Evolutionary conservation across 2,888 invertebrate genomes (phyloP), one percentile per base, ranked within the genome.

Genomic region (Himalopsyche kuldschensis): DNA sequence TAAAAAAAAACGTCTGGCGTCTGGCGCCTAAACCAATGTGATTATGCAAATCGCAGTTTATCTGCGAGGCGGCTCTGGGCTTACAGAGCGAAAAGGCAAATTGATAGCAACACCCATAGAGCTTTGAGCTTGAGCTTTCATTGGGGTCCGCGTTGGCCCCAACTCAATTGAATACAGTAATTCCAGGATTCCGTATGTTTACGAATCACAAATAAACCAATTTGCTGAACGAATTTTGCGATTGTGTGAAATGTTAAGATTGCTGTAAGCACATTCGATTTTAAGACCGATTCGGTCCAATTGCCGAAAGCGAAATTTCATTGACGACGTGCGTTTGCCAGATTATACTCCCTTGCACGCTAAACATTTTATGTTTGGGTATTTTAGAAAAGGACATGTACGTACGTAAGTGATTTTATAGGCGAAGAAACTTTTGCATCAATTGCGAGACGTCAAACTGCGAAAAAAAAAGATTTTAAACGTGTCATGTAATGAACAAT

Each of bases 1-100:
- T 69, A 69, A 69, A 69, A 48, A 41, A 63, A 69, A 69, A 69
- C 69, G 69, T 69, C 27, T 69, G 35, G 41, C 76, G 76, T 41
- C 76, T 41, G 32, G 76, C 76, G 41, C 41, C 76, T n/a, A 32
- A 75, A 46, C 83, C 83, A 83, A 83, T 83, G 80, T 80, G 80
- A 83, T 83, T 83, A 83, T 83, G 83, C 80, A 83, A 83, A 83
- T 83, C 75, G 83, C 83, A 81, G 81, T 81, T 75, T 75, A 75
- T 81, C 47, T 32, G 31, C 82, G 80, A 48, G 47, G 75, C 80
- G 79, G 41, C 48, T 17, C 30, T n/a, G 47, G 48, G 48, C 81
- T 76, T 76, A 69, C 41, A 76, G 76, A 41, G 76, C 76, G 32
- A 35, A 76, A 41, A 41, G 76, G 35, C 35, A 41, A 32, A 76